Evolutionary conservation across 2,888 invertebrate genomes (phyloP).

Genomic region (Mantis religiosa): DNA sequence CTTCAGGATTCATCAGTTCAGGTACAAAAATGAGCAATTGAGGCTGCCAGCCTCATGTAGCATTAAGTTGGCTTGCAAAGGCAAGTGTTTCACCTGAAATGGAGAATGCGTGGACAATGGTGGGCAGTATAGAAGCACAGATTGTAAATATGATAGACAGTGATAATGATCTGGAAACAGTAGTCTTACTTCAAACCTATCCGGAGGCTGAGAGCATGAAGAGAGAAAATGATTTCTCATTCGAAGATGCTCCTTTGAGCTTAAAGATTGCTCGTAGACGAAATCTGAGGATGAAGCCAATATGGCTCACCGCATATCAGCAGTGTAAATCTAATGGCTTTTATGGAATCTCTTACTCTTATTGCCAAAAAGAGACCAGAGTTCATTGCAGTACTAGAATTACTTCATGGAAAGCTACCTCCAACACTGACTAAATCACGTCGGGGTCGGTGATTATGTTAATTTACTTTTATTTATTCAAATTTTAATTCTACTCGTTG

Average conservation of each 20-base stretch:
- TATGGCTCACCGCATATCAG: conserved; percentile 93
- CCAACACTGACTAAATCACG: conserved; percentile 75
- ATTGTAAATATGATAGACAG: conserved; percentile 90
- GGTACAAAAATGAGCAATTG: conserved; percentile 87
- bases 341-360: conserved; percentile 85
- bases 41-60: conserved; percentile 76
- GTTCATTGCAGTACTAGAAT: conserved; percentile 68
- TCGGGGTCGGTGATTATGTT: too few relatives aligned
- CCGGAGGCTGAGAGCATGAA: conserved; percentile 62
- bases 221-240: conserved; percentile 69
- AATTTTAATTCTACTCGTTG: too few relatives aligned
- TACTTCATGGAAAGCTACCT: conserved; percentile 68
- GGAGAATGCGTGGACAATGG: conserved; percentile 82
- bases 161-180: conserved; percentile 92
- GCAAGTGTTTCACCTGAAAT: conserved; percentile 68
- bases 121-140: conserved; percentile 75
- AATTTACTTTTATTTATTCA: too few relatives aligned
- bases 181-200: conserved; percentile 76
- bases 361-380: conserved; percentile 86
- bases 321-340: conserved; percentile 93
- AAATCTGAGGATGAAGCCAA: conserved; percentile 89
- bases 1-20: conserved; percentile 74
- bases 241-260: conserved; percentile 79
- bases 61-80: conserved; percentile 73
- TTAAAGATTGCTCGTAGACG: conserved; percentile 74